Conservation (phyloP, 2,797 vertebrate genomes). For the Vireo griseus region DNA sequence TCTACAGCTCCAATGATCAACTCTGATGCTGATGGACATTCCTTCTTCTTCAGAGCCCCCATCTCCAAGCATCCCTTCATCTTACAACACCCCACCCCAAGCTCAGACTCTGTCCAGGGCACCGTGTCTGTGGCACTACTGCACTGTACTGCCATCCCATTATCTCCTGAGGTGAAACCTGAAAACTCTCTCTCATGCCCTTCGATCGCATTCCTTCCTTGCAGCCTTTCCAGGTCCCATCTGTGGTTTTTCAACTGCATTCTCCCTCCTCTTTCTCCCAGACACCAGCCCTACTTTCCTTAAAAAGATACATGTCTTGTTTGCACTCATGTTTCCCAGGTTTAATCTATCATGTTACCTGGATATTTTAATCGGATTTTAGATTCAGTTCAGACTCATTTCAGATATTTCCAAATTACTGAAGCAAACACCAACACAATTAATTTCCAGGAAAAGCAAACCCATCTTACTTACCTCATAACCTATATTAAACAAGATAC, state of each 20-base stretch:
- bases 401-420: not conserved
- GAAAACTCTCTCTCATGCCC: not conserved
- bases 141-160: not conserved
- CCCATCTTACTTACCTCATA: not conserved
- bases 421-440: not conserved
- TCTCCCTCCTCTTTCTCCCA: not conserved
- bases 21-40: not conserved
- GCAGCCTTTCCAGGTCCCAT: not conserved
- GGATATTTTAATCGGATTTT: not conserved
- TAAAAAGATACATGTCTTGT: not conserved
- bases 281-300: not conserved
- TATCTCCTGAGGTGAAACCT: not conserved
- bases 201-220: not conserved
- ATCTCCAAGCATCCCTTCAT: not conserved
- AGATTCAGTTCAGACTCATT: not conserved
- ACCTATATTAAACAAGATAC: not conserved
- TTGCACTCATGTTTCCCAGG: not conserved
- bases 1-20: not conserved
- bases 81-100: not conserved
- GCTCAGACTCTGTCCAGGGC: not conserved
- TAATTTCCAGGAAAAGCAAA: not conserved
- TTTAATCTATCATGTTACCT: not conserved
- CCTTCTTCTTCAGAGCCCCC: not conserved
- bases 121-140: not conserved
- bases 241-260: not conserved